Evolutionary conservation across 2,888 invertebrate species (phyloP), one percentile per base, ranked within the genome.

Genomic region (Sarcophaga caerulescens): DNA sequence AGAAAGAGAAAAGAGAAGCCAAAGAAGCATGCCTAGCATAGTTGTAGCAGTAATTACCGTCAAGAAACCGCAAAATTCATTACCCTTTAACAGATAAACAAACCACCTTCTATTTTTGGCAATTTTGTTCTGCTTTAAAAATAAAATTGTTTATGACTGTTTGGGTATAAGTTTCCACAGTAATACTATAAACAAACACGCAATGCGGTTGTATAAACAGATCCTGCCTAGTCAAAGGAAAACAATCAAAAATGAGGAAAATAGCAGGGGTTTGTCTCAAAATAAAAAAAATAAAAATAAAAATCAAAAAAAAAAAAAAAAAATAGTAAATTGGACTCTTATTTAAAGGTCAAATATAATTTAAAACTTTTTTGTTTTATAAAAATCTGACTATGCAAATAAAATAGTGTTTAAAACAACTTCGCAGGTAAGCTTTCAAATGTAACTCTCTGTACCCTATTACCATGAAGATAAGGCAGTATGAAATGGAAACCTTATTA

Each of bases 31-130:
- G 11, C 47, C 47, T 47, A 47, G 3, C 52, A 52, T 1, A 52
- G 17, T 17, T 52, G 52, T 35, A 35, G 6, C 35, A 35, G 35
- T 6, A 0, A 35, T 35, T 35, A 35, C 35, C 35, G 12, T 52
- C 17, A 52, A 52, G 17, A 17, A 17, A 17, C 52, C 12, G 52
- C 52, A 12, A 12, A 52, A 52, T 52, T 0, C 12, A 17, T 12
- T 14, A 52, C 52, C 52, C 52, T 52, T 52, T 52, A 52, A 14
- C 17, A 52, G 52, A 12, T 52, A 52, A 52, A 17, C 45, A 47
- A 71, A 60, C 47, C 77, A 52, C 52, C 44, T 78, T 83, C 81
- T 76, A 76, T 70, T 78, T 83, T 83, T 77, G 71, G 78, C 62
- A 68, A 12, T 66, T 82, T 47, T 19, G 19, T 59, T 10, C 19